Conservation (phyloP, 1,140 invertebrate species). For the Microvelia longipes region DNA sequence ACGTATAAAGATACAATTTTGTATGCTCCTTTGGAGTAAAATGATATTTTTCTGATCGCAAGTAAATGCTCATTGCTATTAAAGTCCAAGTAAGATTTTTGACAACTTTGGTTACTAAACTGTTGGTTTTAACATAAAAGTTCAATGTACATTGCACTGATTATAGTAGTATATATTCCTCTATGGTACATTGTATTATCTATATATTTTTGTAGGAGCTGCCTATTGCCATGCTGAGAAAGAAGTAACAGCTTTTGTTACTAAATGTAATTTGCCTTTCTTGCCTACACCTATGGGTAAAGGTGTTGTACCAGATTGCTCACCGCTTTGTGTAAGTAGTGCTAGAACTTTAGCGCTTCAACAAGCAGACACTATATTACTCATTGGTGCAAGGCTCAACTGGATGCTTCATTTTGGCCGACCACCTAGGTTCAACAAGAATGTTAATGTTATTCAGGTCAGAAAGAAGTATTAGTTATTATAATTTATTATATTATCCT, state of each 20-base stretch:
- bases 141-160: no score
- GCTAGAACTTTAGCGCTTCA: conserved; percentile 73
- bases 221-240: conserved; percentile 67
- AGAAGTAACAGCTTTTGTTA: conserved; percentile 49
- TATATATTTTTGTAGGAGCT: conserved; percentile 37
- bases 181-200: no score
- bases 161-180: no score
- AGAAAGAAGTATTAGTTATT: not conserved
- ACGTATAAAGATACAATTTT: no score
- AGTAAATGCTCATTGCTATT: no score
- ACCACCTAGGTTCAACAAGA: conserved; percentile 59
- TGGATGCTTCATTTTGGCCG: conserved; percentile 96
- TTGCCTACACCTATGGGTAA: conserved; percentile 93
- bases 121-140: no score
- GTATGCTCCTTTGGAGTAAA: no score
- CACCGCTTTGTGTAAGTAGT: conserved; percentile 58
- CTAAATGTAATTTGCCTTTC: conserved; percentile 62
- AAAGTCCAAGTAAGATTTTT: no score
- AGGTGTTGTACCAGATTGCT: conserved; percentile 74
- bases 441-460: conserved; percentile 84
- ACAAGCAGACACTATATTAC: conserved; percentile 72
- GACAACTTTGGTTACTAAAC: no score
- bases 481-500: no score
- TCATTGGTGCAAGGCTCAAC: conserved; percentile 83
- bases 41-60: no score